Percentiles rank a stretch among this genome's conserved stretches.
phyloP scores from a whole-genome alignment of 2,888 invertebrate genomes.

The Hydraecia micacea region DNA sequence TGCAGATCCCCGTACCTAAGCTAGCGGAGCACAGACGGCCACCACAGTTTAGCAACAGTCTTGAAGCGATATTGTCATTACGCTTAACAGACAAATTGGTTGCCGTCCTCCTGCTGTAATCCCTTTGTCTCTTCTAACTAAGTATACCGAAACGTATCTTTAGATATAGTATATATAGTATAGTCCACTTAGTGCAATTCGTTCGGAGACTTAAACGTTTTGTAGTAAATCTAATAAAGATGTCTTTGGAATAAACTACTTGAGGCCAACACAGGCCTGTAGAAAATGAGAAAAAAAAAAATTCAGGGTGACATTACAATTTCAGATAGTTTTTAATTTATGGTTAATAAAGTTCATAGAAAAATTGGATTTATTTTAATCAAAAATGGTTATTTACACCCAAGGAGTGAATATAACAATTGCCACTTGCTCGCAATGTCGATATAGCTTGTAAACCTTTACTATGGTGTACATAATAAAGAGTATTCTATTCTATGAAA shows the following conservation, averaged over 20 bases:
- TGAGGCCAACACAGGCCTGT: too few species aligned
- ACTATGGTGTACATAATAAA: too few species aligned
- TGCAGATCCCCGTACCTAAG: constrained; percentile 1
- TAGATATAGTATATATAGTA: not conserved
- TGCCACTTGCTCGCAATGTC: not conserved
- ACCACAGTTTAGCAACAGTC: constrained; percentile 15
- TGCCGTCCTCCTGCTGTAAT: constrained; percentile 23
- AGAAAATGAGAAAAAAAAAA: not conserved
- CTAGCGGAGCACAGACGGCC: constrained; percentile 4
- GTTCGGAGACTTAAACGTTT: not conserved
- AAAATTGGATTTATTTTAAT: not conserved
- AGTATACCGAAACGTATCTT: not conserved
- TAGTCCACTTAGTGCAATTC: not conserved
- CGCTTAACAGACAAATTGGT: constrained; percentile 38
- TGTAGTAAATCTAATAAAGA: not conserved
- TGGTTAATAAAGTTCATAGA: not conserved
- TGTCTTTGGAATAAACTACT: not conserved
- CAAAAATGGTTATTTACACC: not conserved
- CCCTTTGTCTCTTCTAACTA: constrained; percentile 33
- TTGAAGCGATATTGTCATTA: constrained; percentile 33
- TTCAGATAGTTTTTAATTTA: not conserved
- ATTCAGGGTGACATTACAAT: not conserved
- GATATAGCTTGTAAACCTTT: not conserved
- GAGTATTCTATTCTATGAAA: too few species aligned
- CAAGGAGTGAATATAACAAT: too few species aligned